Evolutionary conservation across 64 coral and sea anemone species (phyloP), one percentile per base, ranked within the genome.

Genomic region (Pocillopora verrucosa): DNA sequence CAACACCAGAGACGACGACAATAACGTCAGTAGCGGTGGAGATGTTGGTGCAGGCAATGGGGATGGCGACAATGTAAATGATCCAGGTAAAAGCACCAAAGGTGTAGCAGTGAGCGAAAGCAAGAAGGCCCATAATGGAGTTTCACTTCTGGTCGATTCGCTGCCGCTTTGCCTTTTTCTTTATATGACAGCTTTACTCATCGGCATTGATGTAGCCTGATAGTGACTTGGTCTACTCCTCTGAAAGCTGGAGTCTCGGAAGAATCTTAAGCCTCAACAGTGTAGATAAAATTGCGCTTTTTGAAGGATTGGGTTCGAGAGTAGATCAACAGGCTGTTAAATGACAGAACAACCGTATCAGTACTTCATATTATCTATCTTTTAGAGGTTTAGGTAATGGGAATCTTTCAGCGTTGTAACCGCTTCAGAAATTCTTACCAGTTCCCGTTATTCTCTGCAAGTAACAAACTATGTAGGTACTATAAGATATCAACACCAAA

Each of bases 1-100:
- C 25, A 65, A 83, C 80, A 41, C 37, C 80, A 68, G 64, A 1
- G 64, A 65, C 14, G 61, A 79, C 22, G 58, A 79, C 56, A 79
- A 79, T 22, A 30, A 45, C 41, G 41, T 45, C 41, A 45, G 41
- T 45, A 45, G 41, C 41, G 41, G 41, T 45, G 41, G 41, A 45
- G 41, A 45, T 45, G 41, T 45, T 3, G 2, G 41, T 45, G 41
- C 2, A 45, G 6, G 41, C 41, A 45, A 45, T 45, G 41, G 6
- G 6, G 41, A 45, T 45, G 6, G 6, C 41, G 6, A 75, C 35
- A 36, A 75, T 16, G 73, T 12, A 36, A 37, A 75, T 5, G 73
- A 83, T n/a, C 67, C 67, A 5, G 67, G 5, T 63, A 60, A 34
- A 65, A 83, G 19, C 34, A 65, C 7, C 11, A 62, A 20, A 67